Evolutionary conservation across 2,797 vertebrate species (phyloP).

Genomic region (Distichodus sexfasciatus): DNA sequence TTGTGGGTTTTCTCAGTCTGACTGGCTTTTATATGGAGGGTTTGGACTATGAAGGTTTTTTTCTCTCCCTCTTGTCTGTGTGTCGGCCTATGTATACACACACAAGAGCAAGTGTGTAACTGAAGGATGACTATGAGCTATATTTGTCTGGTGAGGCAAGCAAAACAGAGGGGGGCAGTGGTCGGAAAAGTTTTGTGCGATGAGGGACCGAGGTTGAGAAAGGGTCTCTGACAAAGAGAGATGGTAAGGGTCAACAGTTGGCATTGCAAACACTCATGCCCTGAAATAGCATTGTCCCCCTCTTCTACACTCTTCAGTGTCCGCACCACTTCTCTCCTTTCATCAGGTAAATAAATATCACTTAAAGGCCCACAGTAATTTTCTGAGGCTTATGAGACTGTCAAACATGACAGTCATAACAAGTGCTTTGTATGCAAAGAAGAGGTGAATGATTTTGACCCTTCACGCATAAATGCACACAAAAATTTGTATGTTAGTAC

Average conservation of each 20-base stretch:
- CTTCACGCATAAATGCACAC: neutral
- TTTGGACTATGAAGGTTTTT: slow-evolving; percentile 37
- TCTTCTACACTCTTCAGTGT: slow-evolving; percentile 36
- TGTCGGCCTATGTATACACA: slow-evolving; percentile 55
- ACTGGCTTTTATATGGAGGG: slow-evolving; percentile 56
- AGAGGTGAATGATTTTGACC: neutral
- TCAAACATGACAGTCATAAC: too few relatives aligned
- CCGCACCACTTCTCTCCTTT: slow-evolving; percentile 37
- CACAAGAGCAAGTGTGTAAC: slow-evolving; percentile 50
- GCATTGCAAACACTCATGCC: slow-evolving; percentile 64
- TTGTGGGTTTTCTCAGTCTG: slow-evolving; percentile 43
- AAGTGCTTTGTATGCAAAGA: too few relatives aligned
- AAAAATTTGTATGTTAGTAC: too few relatives aligned
- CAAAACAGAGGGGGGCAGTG: slow-evolving; percentile 59
- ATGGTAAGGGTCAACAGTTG: slow-evolving; percentile 60
- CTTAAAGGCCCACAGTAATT: neutral
- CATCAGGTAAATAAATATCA: neutral
- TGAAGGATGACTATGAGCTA: slow-evolving; percentile 71
- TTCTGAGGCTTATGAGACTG: neutral
- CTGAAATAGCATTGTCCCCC: slow-evolving; percentile 65
- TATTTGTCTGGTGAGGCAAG: slow-evolving; percentile 68
- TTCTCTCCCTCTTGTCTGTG: slow-evolving; percentile 44
- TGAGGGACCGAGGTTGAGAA: slow-evolving; percentile 63
- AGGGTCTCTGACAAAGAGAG: slow-evolving; percentile 50
- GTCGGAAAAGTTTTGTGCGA: slow-evolving; percentile 68